Evolutionary conservation across 2,888 invertebrate genomes (phyloP).

Genomic region (Monochamus alternatus): DNA sequence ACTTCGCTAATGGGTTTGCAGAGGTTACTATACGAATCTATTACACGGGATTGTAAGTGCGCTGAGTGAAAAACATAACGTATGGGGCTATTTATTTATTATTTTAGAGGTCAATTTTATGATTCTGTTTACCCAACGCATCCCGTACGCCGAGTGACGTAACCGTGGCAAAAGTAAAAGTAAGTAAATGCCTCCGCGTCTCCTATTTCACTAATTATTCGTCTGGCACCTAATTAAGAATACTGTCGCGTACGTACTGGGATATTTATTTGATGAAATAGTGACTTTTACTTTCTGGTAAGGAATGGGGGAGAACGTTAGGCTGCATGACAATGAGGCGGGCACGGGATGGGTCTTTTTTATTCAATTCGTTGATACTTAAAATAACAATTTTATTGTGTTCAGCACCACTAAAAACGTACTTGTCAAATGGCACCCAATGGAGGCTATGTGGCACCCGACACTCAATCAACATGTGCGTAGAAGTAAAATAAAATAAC

Average conservation of each 20-base stretch:
- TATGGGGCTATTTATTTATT: not conserved
- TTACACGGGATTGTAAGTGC: not conserved
- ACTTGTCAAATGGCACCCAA: no score
- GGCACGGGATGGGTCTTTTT: not conserved
- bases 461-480: no score
- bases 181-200: conserved; percentile 5
- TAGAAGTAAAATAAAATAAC: no score
- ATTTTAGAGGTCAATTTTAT: conserved; percentile 15
- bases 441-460: no score
- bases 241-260: conserved; percentile 18
- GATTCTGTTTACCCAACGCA: not conserved
- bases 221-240: conserved; percentile 26
- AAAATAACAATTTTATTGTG: no score
- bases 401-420: no score
- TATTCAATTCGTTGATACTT: no score
- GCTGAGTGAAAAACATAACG: not conserved
- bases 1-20: not conserved
- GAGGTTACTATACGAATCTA: conserved; percentile 9
- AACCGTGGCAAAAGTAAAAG: conserved; percentile 38
- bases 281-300: conserved; percentile 37
- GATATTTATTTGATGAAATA: not conserved
- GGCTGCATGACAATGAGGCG: conserved; percentile 25
- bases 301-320: conserved; percentile 17
- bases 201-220: not conserved
- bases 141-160: conserved; percentile 3